Conservation (phyloP, 37 sponge, comb jelly and placozoan species). For the Dysidea cf. avara region DNA sequence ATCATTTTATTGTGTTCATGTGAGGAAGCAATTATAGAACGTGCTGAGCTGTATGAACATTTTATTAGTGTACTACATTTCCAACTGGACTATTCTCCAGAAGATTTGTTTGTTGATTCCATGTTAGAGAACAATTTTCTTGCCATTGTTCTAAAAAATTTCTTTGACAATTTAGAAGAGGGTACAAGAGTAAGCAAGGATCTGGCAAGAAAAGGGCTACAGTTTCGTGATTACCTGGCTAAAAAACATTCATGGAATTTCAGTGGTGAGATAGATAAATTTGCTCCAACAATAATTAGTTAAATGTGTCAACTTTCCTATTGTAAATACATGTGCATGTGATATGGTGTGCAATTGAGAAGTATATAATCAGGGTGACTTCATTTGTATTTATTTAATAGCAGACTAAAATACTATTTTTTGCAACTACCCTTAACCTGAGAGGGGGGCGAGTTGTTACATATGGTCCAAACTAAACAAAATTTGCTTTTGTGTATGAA, state of each 20-base stretch:
- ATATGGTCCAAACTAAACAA: too few relatives aligned
- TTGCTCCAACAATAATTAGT: constrained; percentile 81
- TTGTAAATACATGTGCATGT: too few relatives aligned
- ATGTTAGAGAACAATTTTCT: constrained; percentile 87
- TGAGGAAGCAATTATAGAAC: constrained; percentile 63
- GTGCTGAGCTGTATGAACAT: constrained; percentile 61
- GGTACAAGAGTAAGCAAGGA: constrained; percentile 18
- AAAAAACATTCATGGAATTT: constrained; percentile 89
- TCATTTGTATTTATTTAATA: too few relatives aligned
- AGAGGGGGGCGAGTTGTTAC: too few relatives aligned
- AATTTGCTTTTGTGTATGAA: too few relatives aligned
- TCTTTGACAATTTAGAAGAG: constrained; percentile 70
- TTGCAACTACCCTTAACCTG: too few relatives aligned
- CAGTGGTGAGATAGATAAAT: constrained; percentile 61
- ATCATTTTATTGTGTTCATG: constrained; percentile 80
- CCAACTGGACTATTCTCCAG: constrained; percentile 89
- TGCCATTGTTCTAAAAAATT: constrained; percentile 33
- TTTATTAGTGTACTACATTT: constrained; percentile 92
- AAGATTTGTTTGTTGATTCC: constrained; percentile 96
- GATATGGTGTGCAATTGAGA: too few relatives aligned
- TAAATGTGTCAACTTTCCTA: too few relatives aligned
- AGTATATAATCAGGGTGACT: too few relatives aligned
- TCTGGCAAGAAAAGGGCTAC: constrained; percentile 61
- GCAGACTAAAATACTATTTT: too few relatives aligned
- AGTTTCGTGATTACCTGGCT: constrained; percentile 71